A percentile compares a stretch with the other conserved stretches of the same genome.
phyloP scores from a whole-genome alignment of 2,113 vertebrate species.

The Leptobrachium leishanense region DNA sequence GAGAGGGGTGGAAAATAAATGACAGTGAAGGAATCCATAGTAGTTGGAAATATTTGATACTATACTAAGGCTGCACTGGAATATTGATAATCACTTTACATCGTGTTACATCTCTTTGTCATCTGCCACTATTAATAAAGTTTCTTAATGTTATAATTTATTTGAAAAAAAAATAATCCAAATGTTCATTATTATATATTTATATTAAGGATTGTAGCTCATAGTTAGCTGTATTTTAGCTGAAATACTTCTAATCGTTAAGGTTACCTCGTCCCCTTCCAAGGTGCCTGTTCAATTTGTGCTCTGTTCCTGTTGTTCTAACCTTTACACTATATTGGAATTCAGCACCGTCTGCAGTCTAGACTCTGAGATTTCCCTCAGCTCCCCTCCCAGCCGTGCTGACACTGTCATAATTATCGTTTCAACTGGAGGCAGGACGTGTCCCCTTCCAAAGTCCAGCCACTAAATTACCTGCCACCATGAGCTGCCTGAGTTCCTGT shows the following conservation, averaged over 20 bases:
- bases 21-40: no score
- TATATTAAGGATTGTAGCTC: no score
- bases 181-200: no score
- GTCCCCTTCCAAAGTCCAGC: constrained; percentile 36
- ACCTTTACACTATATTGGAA: constrained; percentile 57
- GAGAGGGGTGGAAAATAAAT: no score
- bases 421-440: constrained; percentile 50
- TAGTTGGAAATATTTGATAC: no score
- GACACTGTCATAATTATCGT: constrained; percentile 59
- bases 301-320: constrained; percentile 1
- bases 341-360: constrained; percentile 61
- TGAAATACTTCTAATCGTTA: not conserved
- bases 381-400: constrained; percentile 52
- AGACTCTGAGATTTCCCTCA: constrained; percentile 60
- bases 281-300: constrained; percentile 28
- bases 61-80: no score
- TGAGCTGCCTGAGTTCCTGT: constrained; percentile 15
- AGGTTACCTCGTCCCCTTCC: not conserved
- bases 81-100: no score
- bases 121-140: no score
- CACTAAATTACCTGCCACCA: constrained; percentile 41
- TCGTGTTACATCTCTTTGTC: no score
- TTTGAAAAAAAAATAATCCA: no score
- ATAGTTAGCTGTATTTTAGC: not conserved
- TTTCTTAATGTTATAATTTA: no score